Base-by-base conservation (phyloP, 2,888 invertebrate species). In the Trissolcus brochymenae region DNA sequence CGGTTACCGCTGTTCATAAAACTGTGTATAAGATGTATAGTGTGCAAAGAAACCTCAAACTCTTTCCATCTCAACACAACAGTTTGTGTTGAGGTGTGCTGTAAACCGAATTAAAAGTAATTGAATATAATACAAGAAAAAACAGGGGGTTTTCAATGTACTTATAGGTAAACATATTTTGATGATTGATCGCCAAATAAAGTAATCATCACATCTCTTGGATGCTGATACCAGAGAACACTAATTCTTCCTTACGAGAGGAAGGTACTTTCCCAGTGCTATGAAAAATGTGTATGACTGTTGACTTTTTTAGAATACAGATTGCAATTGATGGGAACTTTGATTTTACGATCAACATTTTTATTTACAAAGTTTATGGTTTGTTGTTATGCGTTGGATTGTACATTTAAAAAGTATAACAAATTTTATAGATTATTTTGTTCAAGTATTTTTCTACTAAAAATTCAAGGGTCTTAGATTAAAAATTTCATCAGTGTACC, bases 171-270 rank as follows among this genome's bases (percentile, higher is more conserved):
- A 61, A 53, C 50, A 43, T 43, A 57, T 61, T n/a, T 64, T 57
- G 75, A 68, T 64, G 57, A 64, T 75, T 46, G 68, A 75, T 43
- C 68, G 16, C 49, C 41, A 62, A 25, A 56, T 13, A 73, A 29
- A 53, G 55, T 67, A 59, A 64, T 46, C 19, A 29, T 41, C 59
- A 64, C 56, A 19, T 61, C 59, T 49, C 29, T 67, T 61, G 50
- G 57, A 59, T 57, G 54, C 66, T 73, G 73, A 74, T 61, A 56
- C 9, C 40, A 19, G n/a, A 61, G 41, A 64, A 43, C 43, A 51
- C 25, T 14, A 61, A 67, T 49, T 55, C 51, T 64, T 67, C 68
- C 57, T 70, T 59, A 25, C 49, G 49, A 74, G 46, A 16, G 16
- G 53, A 61, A 54, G 46, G 16, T 46, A 46, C 35, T 35, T 35